Percentiles rank a stretch among this genome's conserved stretches.
Evolutionary conservation across 2,113 vertebrate genomes (phyloP).

Genomic region (Ovis canadensis): DNA sequence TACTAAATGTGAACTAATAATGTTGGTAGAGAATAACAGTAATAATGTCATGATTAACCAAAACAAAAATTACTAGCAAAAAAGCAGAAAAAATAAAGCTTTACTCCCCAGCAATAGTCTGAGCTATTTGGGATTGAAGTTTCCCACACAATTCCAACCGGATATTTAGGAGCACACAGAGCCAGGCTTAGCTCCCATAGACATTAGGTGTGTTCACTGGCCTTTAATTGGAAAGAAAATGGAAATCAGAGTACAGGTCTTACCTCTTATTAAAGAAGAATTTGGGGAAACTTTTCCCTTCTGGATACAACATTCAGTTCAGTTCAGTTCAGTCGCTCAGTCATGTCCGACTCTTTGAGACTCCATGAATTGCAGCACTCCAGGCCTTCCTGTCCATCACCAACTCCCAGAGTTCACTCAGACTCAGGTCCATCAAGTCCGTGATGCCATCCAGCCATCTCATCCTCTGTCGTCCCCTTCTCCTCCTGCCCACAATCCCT

Average conservation of each 20-base stretch:
- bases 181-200: neutral
- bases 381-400: no score
- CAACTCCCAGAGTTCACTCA: no score
- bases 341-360: no score
- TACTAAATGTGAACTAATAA: neutral
- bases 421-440: no score
- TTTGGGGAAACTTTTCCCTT: neutral
- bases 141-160: no score
- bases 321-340: no score
- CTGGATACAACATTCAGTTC: neutral
- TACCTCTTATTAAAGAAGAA: neutral
- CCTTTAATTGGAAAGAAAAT: neutral
- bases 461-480: no score
- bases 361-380: no score
- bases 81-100: neutral
- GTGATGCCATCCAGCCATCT: no score
- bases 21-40: neutral
- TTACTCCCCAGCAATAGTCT: neutral
- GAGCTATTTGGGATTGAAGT: neutral
- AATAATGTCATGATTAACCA: neutral
- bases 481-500: no score
- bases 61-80: neutral
- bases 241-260: neutral
- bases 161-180: neutral
- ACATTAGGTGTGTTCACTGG: neutral